A percentile compares a stretch with the other conserved stretches of the same genome.
phyloP scores from a whole-genome alignment of 2,113 vertebrate species.

The Delphinus delphis region DNA sequence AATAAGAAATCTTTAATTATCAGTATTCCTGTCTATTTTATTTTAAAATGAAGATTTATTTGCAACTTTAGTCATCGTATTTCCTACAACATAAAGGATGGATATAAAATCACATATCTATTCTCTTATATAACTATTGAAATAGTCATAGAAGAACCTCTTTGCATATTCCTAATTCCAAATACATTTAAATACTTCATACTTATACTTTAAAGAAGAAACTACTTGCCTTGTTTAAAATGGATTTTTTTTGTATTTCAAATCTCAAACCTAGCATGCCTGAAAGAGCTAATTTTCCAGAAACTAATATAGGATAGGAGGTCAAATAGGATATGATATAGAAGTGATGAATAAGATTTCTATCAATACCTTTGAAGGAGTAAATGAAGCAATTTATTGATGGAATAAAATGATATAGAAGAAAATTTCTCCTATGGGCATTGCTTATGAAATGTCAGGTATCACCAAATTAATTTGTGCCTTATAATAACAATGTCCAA shows the following conservation, averaged over 20 bases:
- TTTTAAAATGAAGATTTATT: background rate
- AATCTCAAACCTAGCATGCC: background rate
- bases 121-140: background rate
- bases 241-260: background rate
- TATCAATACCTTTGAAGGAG: background rate
- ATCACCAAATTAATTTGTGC: background rate
- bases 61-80: background rate
- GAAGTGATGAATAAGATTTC: background rate
- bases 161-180: background rate
- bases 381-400: background rate
- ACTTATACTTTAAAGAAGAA: background rate
- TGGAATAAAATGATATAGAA: background rate
- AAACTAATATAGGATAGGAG: background rate
- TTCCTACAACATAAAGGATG: background rate
- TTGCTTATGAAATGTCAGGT: background rate
- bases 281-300: background rate
- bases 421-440: background rate
- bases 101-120: background rate
- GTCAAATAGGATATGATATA: background rate
- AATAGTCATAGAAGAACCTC: background rate
- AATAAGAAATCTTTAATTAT: background rate
- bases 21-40: background rate
- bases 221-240: background rate
- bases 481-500: background rate
- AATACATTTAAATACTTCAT: background rate